These are phyloP conservation scores for Gobius niger DNA, from an alignment of 2,113 vertebrate genomes.

Conservation along the genomic window DNA sequence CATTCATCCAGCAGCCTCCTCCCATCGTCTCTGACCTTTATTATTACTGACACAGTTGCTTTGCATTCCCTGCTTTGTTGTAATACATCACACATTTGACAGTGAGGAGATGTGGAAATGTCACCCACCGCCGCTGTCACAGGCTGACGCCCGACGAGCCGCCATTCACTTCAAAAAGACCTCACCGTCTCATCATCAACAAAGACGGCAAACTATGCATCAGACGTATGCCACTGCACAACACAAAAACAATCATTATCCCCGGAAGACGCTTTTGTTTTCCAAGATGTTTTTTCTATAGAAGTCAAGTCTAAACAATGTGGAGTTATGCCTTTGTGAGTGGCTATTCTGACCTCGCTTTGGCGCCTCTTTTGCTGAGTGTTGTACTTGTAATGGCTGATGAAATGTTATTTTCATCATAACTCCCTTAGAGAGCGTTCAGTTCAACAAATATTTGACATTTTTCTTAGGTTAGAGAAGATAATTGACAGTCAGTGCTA, in stretches of 20 bases:
- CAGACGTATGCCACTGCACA: background rate
- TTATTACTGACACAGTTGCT: background rate
- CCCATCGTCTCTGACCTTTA: slow-evolving; percentile 2
- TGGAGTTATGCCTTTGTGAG: background rate
- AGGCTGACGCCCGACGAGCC: background rate
- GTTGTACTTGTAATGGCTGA: background rate
- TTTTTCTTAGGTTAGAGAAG: background rate
- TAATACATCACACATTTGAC: slow-evolving; percentile 11
- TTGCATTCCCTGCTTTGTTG: slow-evolving; percentile 1
- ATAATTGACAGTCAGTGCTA: background rate
- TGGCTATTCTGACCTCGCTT: background rate
- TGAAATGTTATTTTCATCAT: background rate
- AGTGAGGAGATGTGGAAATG: slow-evolving; percentile 1
- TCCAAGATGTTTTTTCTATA: background rate
- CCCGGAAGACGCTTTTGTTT: background rate
- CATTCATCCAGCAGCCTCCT: background rate
- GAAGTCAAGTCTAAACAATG: background rate
- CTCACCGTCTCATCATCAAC: background rate
- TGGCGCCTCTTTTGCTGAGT: background rate
- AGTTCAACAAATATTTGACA: background rate
- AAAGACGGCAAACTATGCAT: background rate
- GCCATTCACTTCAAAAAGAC: background rate
- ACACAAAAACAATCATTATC: background rate
- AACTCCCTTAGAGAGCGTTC: background rate
- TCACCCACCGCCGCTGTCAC: background rate